Conservation (phyloP, 2,113 vertebrate genomes). For the Sceloporus undulatus region DNA sequence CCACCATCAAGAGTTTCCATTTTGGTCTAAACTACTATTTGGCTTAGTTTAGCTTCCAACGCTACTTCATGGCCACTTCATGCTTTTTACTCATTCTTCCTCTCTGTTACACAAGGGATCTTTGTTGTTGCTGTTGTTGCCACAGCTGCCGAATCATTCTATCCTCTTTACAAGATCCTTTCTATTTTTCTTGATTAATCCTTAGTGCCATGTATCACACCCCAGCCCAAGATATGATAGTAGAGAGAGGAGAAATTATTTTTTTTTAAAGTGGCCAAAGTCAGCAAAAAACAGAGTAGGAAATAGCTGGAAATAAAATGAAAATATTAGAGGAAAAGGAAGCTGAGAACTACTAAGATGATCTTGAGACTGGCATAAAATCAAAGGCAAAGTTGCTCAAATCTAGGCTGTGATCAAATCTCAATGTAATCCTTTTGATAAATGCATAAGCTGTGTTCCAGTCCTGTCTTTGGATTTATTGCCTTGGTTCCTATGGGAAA, state of each 20-base stretch:
- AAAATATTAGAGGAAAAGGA: conserved; percentile 13
- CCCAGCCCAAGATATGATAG: not conserved
- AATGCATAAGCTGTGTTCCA: not conserved
- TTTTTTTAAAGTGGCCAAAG: not conserved
- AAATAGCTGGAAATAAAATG: not conserved
- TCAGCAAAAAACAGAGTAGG: not conserved
- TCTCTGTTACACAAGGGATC: not conserved
- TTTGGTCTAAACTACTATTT: not conserved
- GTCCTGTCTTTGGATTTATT: conserved; percentile 8
- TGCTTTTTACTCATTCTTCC: not conserved
- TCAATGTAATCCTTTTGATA: conserved; percentile 4
- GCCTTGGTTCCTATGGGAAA: conserved; percentile 5
- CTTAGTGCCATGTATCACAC: not conserved
- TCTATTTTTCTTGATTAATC: not conserved
- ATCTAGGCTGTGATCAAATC: conserved; percentile 21
- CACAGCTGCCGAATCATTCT: not conserved
- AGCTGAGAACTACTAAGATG: not conserved
- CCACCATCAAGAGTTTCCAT: not conserved
- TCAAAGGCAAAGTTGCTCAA: conserved; percentile 1
- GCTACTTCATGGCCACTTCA: not conserved
- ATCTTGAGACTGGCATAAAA: not conserved
- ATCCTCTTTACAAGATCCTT: not conserved
- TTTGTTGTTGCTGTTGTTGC: not conserved
- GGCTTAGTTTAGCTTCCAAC: not conserved
- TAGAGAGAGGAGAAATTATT: not conserved